Conservation (phyloP, 2,113 vertebrate species). For the Ammodytes dubius region DNA sequence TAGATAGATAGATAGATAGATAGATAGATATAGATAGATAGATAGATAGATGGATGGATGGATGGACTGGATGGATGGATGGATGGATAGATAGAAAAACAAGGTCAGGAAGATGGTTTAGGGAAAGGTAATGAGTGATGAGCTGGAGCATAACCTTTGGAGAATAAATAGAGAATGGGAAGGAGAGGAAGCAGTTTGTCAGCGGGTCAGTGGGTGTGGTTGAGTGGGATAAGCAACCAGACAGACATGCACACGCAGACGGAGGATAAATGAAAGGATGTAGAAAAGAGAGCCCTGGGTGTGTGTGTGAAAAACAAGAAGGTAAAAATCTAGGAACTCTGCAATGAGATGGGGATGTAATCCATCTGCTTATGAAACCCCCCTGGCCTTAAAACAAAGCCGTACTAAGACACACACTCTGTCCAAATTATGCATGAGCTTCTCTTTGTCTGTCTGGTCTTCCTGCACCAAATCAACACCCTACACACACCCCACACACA, state of each 20-base stretch:
- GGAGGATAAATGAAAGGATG: slow-evolving; percentile 40
- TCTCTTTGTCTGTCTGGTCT: slow-evolving; percentile 62
- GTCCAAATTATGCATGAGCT: slow-evolving; percentile 64
- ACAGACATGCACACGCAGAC: slow-evolving; percentile 8
- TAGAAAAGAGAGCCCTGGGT: slow-evolving; percentile 1
- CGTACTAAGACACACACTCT: slow-evolving; percentile 26
- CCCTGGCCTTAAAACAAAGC: slow-evolving; percentile 49
- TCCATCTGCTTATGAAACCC: slow-evolving; percentile 41
- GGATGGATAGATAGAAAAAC: background rate
- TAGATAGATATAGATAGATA: background rate
- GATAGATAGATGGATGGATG: background rate
- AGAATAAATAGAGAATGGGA: slow-evolving; percentile 7
- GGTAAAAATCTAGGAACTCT: slow-evolving; percentile 31
- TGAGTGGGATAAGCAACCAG: slow-evolving; percentile 36
- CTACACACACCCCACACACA: slow-evolving; percentile 6
- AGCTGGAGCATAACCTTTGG: slow-evolving; percentile 1
- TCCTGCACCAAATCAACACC: slow-evolving; percentile 8
- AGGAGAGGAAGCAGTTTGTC: background rate
- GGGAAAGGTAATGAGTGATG: too few species aligned
- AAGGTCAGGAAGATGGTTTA: background rate
- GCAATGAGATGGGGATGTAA: slow-evolving; percentile 11
- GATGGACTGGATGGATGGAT: background rate
- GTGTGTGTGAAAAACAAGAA: slow-evolving; percentile 6
- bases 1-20: slow-evolving; percentile 6
- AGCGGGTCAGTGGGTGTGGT: slow-evolving; percentile 31